Percentiles rank a stretch among this genome's conserved stretches.
Evolutionary conservation across 2,113 vertebrate genomes (phyloP).

Genomic region (Hippoglossus stenolepis): DNA sequence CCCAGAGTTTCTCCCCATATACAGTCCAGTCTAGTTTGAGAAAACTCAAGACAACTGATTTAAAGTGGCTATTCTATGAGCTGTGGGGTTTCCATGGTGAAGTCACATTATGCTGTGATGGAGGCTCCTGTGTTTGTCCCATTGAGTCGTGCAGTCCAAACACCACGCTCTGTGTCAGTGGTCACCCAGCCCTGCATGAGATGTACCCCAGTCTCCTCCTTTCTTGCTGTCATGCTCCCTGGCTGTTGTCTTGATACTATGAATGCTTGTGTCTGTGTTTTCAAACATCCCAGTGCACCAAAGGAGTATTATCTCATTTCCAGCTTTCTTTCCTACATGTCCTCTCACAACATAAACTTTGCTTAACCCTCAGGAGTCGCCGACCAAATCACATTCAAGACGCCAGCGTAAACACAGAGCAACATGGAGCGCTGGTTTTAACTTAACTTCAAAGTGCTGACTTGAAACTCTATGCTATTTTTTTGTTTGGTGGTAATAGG

Average conservation of each 20-base stretch:
- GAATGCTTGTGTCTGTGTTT: conserved; percentile 9
- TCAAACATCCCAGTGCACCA: conserved; percentile 3
- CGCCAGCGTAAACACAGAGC: no score
- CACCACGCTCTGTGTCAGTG: conserved; percentile 32
- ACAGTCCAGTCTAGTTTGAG: conserved; percentile 17
- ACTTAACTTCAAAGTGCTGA: no score
- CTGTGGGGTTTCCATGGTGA: background rate
- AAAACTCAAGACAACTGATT: background rate
- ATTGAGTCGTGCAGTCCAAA: conserved; percentile 11
- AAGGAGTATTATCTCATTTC: conserved; percentile 3
- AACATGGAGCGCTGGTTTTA: no score
- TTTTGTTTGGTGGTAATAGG: no score
- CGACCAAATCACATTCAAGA: background rate
- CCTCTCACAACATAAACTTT: background rate
- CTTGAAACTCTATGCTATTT: no score
- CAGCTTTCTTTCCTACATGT: background rate
- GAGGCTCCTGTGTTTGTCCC: conserved; percentile 27
- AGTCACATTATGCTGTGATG: conserved; percentile 12
- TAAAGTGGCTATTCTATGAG: background rate
- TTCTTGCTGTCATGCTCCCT: conserved; percentile 3
- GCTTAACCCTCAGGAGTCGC: background rate
- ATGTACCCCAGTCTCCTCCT: conserved; percentile 23
- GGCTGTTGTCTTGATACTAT: conserved; percentile 18
- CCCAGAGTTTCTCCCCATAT: conserved; percentile 31
- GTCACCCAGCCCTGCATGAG: conserved; percentile 51